Conservation (phyloP, 2,888 invertebrate genomes). For the Philopedon plagiatum region DNA sequence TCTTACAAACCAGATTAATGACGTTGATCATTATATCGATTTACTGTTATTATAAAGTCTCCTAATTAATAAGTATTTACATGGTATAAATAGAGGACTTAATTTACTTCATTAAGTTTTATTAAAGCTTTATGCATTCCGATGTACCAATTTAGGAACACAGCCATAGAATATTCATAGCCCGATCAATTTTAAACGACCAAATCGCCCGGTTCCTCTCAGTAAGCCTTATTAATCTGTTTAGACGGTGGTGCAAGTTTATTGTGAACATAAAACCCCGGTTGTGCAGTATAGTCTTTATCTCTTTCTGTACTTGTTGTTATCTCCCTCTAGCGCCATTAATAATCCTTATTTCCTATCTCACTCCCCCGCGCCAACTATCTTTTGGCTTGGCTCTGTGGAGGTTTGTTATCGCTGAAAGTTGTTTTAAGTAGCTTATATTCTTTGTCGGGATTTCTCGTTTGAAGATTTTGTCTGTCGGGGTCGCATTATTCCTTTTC, state of each 20-base stretch:
- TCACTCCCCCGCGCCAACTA: constrained; percentile 17
- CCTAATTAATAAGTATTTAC: too few relatives aligned
- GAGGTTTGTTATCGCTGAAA: constrained; percentile 49
- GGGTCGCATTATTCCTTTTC: constrained; percentile 37
- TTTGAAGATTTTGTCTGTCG: constrained; percentile 40
- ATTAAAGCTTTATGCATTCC: too few relatives aligned
- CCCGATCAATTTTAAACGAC: constrained; percentile 43
- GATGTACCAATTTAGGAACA: constrained; percentile 24
- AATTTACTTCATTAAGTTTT: too few relatives aligned
- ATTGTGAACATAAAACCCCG: constrained; percentile 39
- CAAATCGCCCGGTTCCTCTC: constrained; percentile 37
- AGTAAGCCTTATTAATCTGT: constrained; percentile 49
- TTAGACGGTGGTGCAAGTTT: constrained; percentile 47
- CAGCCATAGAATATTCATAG: constrained; percentile 38
- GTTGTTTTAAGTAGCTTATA: constrained; percentile 51
- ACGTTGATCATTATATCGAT: too few relatives aligned
- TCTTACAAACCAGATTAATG: too few relatives aligned
- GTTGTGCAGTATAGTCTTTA: constrained; percentile 34
- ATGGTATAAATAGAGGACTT: too few relatives aligned
- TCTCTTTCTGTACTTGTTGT: constrained; percentile 16
- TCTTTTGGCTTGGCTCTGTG: constrained; percentile 33
- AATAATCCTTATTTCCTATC: constrained; percentile 35
- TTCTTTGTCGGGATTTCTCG: constrained; percentile 51
- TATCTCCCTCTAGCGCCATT: constrained; percentile 29
- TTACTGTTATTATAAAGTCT: too few relatives aligned